A percentile compares a stretch with the other conserved stretches of the same genome.
Evolutionary conservation across 2,113 vertebrate species (phyloP).

Genomic region (Halcyon senegalensis): DNA sequence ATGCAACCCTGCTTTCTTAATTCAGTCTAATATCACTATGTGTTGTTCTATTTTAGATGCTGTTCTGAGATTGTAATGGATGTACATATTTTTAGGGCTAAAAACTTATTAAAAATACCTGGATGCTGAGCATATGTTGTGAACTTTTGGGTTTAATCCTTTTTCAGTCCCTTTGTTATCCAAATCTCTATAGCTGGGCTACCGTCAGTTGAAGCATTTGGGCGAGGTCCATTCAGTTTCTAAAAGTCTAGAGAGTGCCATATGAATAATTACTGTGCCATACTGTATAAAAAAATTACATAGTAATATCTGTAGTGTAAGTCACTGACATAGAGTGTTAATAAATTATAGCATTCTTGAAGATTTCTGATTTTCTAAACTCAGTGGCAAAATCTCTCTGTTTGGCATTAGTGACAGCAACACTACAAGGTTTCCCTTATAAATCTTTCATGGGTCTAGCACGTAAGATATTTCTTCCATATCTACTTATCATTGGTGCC

Average conservation of each 20-base stretch:
- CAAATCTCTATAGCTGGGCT: neutral
- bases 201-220: neutral
- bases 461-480: neutral
- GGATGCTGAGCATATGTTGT: neutral
- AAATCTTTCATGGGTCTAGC: neutral
- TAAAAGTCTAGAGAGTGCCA: neutral
- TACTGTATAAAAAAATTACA: conserved; percentile 23
- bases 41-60: neutral
- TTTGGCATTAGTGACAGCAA: neutral
- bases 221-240: neutral
- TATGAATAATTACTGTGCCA: neutral
- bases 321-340: neutral
- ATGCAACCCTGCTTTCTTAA: neutral
- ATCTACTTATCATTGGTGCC: neutral
- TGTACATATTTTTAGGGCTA: neutral
- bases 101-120: neutral
- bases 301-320: neutral
- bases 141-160: neutral
- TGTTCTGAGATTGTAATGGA: neutral
- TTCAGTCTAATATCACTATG: neutral
- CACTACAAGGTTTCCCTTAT: neutral
- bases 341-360: neutral
- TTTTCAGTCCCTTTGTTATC: neutral
- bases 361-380: conserved; percentile 6
- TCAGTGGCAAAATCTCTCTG: neutral